Evolutionary conservation across 2,888 invertebrate species (phyloP).

Genomic region (Ophion costatus): DNA sequence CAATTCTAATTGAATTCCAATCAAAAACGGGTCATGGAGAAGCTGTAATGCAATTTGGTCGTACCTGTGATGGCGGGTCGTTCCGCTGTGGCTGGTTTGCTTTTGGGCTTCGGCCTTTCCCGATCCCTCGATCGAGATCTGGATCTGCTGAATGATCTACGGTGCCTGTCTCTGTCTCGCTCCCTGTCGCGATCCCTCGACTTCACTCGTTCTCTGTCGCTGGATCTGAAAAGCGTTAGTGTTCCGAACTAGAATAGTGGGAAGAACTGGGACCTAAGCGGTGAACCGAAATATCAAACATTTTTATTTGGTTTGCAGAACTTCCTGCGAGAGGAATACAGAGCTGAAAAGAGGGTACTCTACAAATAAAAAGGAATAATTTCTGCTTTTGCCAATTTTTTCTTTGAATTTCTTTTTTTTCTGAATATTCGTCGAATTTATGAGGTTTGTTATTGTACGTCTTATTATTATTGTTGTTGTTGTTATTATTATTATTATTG

Average conservation of each 20-base stretch:
- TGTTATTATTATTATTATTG: too few species aligned
- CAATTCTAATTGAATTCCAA: too few species aligned
- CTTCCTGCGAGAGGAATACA: too few species aligned
- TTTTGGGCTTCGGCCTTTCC: slow-evolving; percentile 82
- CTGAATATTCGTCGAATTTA: too few species aligned
- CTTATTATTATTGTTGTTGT: too few species aligned
- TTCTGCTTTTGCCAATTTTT: too few species aligned
- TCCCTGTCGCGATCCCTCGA: slow-evolving; percentile 83
- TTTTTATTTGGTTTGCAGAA: not conserved
- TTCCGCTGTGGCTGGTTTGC: slow-evolving; percentile 79
- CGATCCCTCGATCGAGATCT: slow-evolving; percentile 83
- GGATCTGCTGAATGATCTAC: slow-evolving; percentile 83
- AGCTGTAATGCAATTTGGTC: not conserved
- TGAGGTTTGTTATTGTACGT: too few species aligned
- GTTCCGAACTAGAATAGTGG: too few species aligned
- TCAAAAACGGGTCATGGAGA: not conserved
- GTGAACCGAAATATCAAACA: too few species aligned
- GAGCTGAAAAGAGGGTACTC: too few species aligned
- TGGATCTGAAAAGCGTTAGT: slow-evolving; percentile 72
- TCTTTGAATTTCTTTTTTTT: too few species aligned
- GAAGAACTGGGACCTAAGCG: not conserved
- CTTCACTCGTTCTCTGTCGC: slow-evolving; percentile 78
- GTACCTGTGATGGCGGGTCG: slow-evolving; percentile 81
- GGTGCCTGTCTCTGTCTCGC: slow-evolving; percentile 84
- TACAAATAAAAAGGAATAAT: not conserved